phyloP scores from a whole-genome alignment of 2,888 invertebrate genomes.

The Habroteleia sp. region DNA sequence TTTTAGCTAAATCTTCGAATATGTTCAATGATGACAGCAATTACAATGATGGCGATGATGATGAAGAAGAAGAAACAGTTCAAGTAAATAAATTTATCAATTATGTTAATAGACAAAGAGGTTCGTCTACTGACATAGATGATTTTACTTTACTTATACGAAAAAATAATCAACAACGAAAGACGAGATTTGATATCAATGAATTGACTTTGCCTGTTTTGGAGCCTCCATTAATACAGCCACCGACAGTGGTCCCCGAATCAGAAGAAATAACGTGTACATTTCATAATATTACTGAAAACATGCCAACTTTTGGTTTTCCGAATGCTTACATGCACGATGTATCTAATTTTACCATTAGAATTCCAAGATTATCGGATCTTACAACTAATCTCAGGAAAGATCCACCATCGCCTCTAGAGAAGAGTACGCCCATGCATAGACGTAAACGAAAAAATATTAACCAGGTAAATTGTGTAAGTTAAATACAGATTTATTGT shows the following conservation, averaged over 20 bases:
- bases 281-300: slow-evolving; percentile 19
- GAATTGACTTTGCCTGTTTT: slow-evolving; percentile 72
- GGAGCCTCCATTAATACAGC: slow-evolving; percentile 60
- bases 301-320: slow-evolving; percentile 18
- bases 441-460: slow-evolving; percentile 15
- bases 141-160: slow-evolving; percentile 74
- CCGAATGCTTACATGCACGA: slow-evolving; percentile 19
- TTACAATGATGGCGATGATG: slow-evolving; percentile 39
- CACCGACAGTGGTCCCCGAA: slow-evolving; percentile 51
- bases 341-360: slow-evolving; percentile 4
- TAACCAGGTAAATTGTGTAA: slow-evolving; percentile 23
- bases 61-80: slow-evolving; percentile 63
- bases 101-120: slow-evolving; percentile 34
- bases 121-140: slow-evolving; percentile 67
- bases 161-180: slow-evolving; percentile 47
- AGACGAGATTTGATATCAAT: slow-evolving; percentile 68
- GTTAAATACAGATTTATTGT: no score
- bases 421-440: slow-evolving; percentile 9
- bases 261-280: slow-evolving; percentile 65
- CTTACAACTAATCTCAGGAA: slow-evolving; percentile 9
- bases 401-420: slow-evolving; percentile 1
- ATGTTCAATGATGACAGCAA: slow-evolving; percentile 7
- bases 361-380: slow-evolving; percentile 23
- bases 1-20: not conserved
- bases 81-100: slow-evolving; percentile 60